Evolutionary conservation across 2,888 invertebrate species (phyloP).

Genomic region (Stramonita haemastoma): DNA sequence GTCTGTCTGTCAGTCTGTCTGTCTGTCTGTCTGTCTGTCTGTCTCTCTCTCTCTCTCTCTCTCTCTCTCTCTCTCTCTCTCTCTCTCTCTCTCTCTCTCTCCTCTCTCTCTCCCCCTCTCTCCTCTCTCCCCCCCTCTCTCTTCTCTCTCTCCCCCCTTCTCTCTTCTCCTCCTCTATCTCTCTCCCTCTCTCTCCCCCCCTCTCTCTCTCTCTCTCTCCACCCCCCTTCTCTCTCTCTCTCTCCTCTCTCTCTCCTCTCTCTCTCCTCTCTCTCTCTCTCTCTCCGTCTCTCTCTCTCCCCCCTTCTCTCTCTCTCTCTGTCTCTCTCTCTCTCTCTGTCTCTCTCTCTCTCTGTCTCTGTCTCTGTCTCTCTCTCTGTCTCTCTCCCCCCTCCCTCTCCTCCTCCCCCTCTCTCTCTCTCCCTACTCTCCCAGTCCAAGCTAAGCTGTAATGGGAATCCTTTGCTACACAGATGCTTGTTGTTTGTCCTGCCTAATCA

Average conservation of each 20-base stretch:
- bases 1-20: no score
- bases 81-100: neutral
- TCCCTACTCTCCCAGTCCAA: neutral
- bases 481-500: no score
- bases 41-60: neutral
- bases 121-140: neutral
- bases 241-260: neutral
- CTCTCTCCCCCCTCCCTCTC: no score
- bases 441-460: no score
- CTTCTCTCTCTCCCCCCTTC: neutral
- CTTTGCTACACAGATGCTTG: no score
- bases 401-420: neutral
- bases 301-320: neutral
- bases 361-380: neutral
- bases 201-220: neutral
- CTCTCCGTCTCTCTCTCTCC: neutral
- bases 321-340: neutral
- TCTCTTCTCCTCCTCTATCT: neutral
- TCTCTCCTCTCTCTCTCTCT: no score
- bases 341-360: neutral
- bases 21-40: neutral
- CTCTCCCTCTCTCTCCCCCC: no score
- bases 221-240: neutral
- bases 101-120: neutral
- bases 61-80: neutral